Base-by-base conservation (phyloP, 2,113 vertebrate genomes). In the Myodes glareolus region DNA sequence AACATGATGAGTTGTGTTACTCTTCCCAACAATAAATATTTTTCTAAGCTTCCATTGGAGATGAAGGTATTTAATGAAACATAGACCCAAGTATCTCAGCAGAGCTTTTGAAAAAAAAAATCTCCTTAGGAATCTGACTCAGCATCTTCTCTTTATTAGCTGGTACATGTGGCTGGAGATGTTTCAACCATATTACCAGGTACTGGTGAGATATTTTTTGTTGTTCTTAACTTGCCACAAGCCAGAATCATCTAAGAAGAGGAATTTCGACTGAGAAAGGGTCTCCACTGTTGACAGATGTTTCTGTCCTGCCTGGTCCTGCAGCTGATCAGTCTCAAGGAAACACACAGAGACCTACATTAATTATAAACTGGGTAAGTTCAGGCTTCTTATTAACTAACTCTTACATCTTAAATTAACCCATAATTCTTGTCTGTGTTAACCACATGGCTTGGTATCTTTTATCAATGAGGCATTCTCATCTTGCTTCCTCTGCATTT, bases 21-120 rank as follows among this genome's bases (percentile, higher is more conserved):
- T 45, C 25, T 45, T 29, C 13, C 9, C 25, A 95, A 4, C 23
- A 90, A 72, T 88, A 95, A 92, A 76, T 82, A 67, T 39, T 39
- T 96, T 29, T 29, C 33, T 5, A 88, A 72, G 5, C 19, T 91
- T 94, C 36, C 29, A 88, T 1, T 50, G 27, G 5, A 90, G 77
- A 91, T 65, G 73, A 55, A 61, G 36, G 45, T 90, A 55, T 45
- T 13, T 81, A 88, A 10, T 90, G 45, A 95, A 77, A 87, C 76
- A 12, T 12, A 90, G 25, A 70, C 36, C 70, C 31, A 58, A 84
- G 86, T 52, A n/a, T 81, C 75, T 88, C 72, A 81, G 23, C n/a
- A 94, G 72, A 55, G 82, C 25, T 87, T 70, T 63, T 93, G 47
- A 78, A 65, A 81, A 93, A 52, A 78, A 65, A 81, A 93, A 52